Conservation (phyloP, 2,888 invertebrate species). For the Anthoptus insignis region DNA sequence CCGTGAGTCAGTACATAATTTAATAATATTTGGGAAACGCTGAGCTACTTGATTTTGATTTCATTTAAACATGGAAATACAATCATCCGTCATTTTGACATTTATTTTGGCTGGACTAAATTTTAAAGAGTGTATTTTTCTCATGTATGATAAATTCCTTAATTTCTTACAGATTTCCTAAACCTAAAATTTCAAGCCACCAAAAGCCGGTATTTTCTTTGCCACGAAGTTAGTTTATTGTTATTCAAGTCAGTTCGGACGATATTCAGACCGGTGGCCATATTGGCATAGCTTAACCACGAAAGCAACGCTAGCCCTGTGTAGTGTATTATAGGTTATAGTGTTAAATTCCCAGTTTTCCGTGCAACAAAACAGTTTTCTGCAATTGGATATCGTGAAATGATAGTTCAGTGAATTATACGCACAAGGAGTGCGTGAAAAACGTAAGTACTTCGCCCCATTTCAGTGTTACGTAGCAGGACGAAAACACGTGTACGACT, state of each 20-base stretch:
- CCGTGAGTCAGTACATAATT: too few relatives aligned
- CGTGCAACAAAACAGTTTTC: slow-evolving; percentile 65
- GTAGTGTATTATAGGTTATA: slow-evolving; percentile 80
- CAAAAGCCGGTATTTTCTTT: slow-evolving; percentile 62
- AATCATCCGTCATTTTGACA: slow-evolving; percentile 62
- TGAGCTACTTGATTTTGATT: slow-evolving; percentile 15
- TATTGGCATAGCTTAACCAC: slow-evolving; percentile 74
- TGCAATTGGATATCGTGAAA: slow-evolving; percentile 54
- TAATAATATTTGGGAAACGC: too few relatives aligned
- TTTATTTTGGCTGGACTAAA: slow-evolving; percentile 80
- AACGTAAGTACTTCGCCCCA: slow-evolving; percentile 67
- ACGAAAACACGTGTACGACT: slow-evolving; percentile 70
- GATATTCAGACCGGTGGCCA: slow-evolving; percentile 81
- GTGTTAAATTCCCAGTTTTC: slow-evolving; percentile 68
- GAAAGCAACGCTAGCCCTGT: slow-evolving; percentile 76
- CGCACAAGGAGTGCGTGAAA: slow-evolving; percentile 62
- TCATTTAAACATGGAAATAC: slow-evolving; percentile 47
- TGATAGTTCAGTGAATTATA: slow-evolving; percentile 52
- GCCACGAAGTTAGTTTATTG: slow-evolving; percentile 68
- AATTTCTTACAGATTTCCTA: slow-evolving; percentile 47
- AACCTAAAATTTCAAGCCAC: slow-evolving; percentile 40
- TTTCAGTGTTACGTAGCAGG: slow-evolving; percentile 56
- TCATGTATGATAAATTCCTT: slow-evolving; percentile 70
- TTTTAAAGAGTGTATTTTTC: slow-evolving; percentile 84
- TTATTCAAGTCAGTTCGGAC: slow-evolving; percentile 57